Base-by-base conservation (phyloP, 2,888 invertebrate species). In the Pseudococcus longispinus region DNA sequence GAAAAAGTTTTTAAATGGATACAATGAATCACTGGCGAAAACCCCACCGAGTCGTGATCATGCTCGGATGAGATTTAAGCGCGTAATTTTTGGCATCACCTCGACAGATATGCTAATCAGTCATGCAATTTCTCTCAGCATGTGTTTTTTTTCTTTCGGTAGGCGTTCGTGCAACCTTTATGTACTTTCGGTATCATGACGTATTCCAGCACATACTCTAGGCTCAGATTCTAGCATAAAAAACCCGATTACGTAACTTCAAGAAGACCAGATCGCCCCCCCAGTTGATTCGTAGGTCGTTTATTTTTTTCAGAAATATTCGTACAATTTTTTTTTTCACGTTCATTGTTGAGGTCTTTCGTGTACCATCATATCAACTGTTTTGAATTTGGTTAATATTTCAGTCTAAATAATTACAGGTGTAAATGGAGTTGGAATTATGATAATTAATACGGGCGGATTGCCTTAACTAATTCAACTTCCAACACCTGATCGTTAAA, bases 111-210 rank as follows among this genome's bases (percentile, higher is more conserved):
- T 70, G 70, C 70, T 29, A 70, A 70, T 70, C 11, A 29, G 70
- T 70, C 70, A 70, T 70, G 70, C 70, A 70, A 70, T 70, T 70
- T 70, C 70, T 70, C 70, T 32, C 70, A 70, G 70, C 70, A 70
- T 70, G 70, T 3, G 15, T 29, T 29, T 29, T 29, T 70, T 70
- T 70, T 70, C 32, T 29, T 70, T 70, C 4, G 70, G 70, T 70
- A 70, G 70, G 70, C 70, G 70, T 70, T 70, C 70, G 29, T 70
- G 32, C 4, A 70, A 70, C 29, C 26, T 70, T 29, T 29, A 29
- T 70, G 26, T 70, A 70, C 70, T 70, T 70, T 70, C 70, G 70
- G 70, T 70, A 70, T 18, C 29, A 70, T 70, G 70, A 70, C 70
- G 70, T 18, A 70, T 70, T 29, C 13, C 4, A 15, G 15, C 70